Conservation (phyloP, 2,797 vertebrate genomes). For the Taenioides sp. region DNA sequence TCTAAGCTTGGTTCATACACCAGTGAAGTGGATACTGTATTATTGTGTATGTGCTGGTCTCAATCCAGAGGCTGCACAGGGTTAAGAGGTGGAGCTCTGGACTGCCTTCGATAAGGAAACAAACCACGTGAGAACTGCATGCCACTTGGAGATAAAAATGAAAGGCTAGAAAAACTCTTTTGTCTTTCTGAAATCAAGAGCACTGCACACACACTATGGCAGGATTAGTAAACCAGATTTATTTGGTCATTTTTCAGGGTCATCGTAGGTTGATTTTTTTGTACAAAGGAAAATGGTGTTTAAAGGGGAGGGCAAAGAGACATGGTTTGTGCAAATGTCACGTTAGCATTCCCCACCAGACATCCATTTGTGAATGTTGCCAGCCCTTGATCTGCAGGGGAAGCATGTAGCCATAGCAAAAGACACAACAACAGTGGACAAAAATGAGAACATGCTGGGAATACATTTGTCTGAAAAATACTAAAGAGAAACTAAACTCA, state of each 20-base stretch:
- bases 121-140: constrained; percentile 55
- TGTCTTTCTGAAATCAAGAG: constrained; percentile 57
- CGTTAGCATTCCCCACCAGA: constrained; percentile 42
- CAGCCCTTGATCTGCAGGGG: constrained; percentile 37
- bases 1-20: constrained; percentile 13
- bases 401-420: constrained; percentile 39
- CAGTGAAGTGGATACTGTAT: constrained; percentile 1
- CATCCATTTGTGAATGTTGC: constrained; percentile 15
- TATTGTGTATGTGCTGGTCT: constrained; percentile 23
- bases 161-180: constrained; percentile 34
- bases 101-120: constrained; percentile 70
- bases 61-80: constrained; percentile 28
- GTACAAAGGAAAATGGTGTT: constrained; percentile 21
- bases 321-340: constrained; percentile 28
- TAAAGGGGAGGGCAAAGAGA: constrained; percentile 10
- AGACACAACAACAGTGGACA: constrained; percentile 30
- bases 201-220: constrained; percentile 56
- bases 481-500: too few species aligned
- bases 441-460: constrained; percentile 18
- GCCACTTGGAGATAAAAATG: constrained; percentile 73
- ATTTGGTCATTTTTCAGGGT: constrained; percentile 22
- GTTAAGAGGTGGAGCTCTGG: constrained; percentile 51
- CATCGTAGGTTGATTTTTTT: constrained; percentile 22
- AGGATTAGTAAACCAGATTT: constrained; percentile 57
- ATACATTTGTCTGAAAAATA: constrained; percentile 11